Evolutionary conservation across 2,113 vertebrate species (phyloP).

Genomic region (Balaeniceps rex): DNA sequence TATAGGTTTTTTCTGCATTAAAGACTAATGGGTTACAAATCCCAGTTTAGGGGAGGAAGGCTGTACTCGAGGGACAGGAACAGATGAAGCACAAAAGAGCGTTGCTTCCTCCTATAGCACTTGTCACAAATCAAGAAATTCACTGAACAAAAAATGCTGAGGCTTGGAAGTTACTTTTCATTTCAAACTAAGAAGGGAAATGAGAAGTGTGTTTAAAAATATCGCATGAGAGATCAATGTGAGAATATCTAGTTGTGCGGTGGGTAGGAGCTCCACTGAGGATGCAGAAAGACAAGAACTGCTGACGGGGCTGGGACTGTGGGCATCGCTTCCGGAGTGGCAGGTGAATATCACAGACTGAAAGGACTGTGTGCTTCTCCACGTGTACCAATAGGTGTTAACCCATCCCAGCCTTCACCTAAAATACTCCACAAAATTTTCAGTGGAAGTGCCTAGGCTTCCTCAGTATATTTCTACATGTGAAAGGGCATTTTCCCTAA

Average conservation of each 20-base stretch:
- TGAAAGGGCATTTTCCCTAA: neutral
- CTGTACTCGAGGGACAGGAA: neutral
- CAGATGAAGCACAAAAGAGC: neutral
- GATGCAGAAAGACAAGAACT: neutral
- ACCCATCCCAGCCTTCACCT: neutral
- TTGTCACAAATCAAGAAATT: constrained; percentile 5
- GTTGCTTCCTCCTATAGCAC: neutral
- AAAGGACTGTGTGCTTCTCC: neutral
- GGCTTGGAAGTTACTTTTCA: neutral
- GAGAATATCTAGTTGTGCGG: neutral
- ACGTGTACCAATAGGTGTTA: rapidly evolving
- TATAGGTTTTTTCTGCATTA: neutral
- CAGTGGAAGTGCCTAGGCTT: neutral
- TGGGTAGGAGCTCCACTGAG: neutral
- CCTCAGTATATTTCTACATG: neutral
- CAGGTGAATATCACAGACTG: neutral
- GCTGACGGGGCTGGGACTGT: neutral
- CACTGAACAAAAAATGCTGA: neutral
- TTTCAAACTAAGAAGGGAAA: neutral
- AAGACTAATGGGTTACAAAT: neutral
- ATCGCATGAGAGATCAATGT: neutral
- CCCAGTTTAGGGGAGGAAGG: neutral
- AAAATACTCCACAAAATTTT: neutral
- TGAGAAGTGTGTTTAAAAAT: neutral
- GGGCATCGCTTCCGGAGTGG: neutral